phyloP scores from a whole-genome alignment of 2,797 vertebrate species.

The Gorsachius magnificus region DNA sequence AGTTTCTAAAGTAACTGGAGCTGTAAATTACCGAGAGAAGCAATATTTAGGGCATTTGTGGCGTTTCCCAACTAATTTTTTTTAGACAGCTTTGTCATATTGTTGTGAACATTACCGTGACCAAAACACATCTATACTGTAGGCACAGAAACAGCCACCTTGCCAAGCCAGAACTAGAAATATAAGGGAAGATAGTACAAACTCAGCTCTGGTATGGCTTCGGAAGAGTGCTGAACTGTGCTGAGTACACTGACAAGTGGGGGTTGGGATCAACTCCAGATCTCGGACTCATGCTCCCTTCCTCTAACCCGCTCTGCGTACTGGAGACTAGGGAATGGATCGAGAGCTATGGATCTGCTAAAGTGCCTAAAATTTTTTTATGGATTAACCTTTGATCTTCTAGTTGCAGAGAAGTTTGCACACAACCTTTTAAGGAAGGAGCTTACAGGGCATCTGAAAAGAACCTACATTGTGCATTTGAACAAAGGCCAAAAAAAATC shows the following conservation, averaged over 20 bases:
- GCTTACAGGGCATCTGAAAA: neutral
- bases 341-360: neutral
- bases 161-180: neutral
- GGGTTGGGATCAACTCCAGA: neutral
- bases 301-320: neutral
- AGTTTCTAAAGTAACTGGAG: neutral
- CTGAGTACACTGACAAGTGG: rapidly evolving
- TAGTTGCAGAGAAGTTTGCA: neutral
- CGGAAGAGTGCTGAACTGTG: neutral
- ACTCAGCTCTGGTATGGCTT: neutral
- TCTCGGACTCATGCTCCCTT: neutral
- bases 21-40: neutral
- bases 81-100: neutral
- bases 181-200: neutral
- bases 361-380: neutral
- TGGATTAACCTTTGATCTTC: neutral
- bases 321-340: neutral
- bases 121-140: neutral
- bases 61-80: neutral
- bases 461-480: neutral
- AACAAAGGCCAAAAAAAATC: neutral
- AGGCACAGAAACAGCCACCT: neutral
- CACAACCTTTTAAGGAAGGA: neutral
- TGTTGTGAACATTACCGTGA: neutral
- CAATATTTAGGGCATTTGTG: neutral